A percentile compares a stretch with the other conserved stretches of the same genome.
phyloP scores from a whole-genome alignment of 2,888 invertebrate genomes.

The Limnephilus marmoratus region DNA sequence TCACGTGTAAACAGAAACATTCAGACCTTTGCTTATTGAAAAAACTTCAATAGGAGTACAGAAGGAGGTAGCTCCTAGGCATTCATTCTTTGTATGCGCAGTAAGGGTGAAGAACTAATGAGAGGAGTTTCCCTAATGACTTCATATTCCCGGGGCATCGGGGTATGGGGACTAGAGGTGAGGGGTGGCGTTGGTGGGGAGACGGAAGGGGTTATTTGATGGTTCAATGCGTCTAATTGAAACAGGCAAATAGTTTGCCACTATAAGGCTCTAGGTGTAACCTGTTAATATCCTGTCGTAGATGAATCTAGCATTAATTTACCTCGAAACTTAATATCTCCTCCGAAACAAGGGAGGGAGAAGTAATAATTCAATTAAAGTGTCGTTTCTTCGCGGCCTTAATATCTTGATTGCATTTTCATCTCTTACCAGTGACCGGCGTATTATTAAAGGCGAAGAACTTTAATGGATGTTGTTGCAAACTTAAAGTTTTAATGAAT shows the following conservation, averaged over 20 bases:
- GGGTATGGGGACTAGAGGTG: not conserved
- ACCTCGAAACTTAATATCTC: slow-evolving; percentile 33
- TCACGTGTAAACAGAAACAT: slow-evolving; percentile 10
- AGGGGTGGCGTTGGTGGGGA: not conserved
- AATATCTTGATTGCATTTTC: slow-evolving; percentile 49
- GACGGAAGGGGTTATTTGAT: slow-evolving; percentile 48
- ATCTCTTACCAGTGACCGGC: slow-evolving; percentile 31
- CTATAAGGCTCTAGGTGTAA: not conserved
- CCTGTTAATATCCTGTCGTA: not conserved
- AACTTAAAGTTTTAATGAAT: slow-evolving; percentile 62
- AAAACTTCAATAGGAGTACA: not conserved
- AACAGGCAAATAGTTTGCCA: slow-evolving; percentile 42
- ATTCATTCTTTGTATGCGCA: slow-evolving; percentile 23
- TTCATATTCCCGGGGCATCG: slow-evolving; percentile 41
- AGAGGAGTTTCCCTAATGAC: slow-evolving; percentile 46
- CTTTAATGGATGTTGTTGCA: slow-evolving; percentile 53
- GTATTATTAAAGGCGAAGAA: slow-evolving; percentile 33
- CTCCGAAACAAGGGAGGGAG: not conserved
- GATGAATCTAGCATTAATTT: slow-evolving; percentile 36
- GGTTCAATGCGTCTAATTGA: slow-evolving; percentile 60
- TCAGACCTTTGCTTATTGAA: slow-evolving; percentile 31
- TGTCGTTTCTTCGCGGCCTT: not conserved
- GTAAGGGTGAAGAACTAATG: slow-evolving; percentile 41
- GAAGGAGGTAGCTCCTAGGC: not conserved
- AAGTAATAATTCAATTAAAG: slow-evolving; percentile 14